Evolutionary conservation across 2,113 vertebrate genomes (phyloP).

Genomic region (Emydocephalus ijimae): DNA sequence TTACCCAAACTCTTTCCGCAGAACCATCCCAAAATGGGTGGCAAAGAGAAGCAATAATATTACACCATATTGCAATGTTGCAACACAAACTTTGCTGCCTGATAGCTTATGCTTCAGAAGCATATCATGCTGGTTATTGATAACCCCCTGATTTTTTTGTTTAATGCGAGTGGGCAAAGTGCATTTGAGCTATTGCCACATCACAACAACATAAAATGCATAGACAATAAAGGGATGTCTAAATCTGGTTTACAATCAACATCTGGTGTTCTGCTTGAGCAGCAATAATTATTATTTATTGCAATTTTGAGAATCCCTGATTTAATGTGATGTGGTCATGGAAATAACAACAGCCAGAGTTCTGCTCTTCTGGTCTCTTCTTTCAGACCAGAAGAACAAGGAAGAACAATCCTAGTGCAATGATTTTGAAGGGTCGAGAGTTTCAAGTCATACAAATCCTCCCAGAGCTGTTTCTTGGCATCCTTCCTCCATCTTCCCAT

Average conservation of each 20-base stretch:
- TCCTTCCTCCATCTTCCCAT: background rate
- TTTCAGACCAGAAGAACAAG: background rate
- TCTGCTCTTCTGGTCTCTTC: background rate
- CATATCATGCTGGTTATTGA: background rate
- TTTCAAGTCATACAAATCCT: background rate
- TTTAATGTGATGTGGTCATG: background rate
- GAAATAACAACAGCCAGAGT: background rate
- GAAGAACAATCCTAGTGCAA: background rate
- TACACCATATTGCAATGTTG: background rate
- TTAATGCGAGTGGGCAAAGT: background rate
- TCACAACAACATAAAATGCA: background rate
- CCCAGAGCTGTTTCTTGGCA: background rate
- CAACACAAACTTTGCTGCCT: background rate
- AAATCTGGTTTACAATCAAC: background rate
- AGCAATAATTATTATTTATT: conserved; percentile 1
- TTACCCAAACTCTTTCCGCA: background rate
- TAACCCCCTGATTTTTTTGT: background rate
- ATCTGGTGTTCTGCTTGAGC: background rate
- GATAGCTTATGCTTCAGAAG: background rate
- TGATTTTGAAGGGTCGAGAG: background rate
- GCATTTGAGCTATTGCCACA: background rate
- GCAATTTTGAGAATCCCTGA: background rate
- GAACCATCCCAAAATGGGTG: background rate
- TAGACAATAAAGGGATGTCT: background rate
- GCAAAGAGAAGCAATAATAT: background rate